Evolutionary conservation across 2,888 invertebrate species (phyloP).

Genomic region (Kryphioiulus occultus): DNA sequence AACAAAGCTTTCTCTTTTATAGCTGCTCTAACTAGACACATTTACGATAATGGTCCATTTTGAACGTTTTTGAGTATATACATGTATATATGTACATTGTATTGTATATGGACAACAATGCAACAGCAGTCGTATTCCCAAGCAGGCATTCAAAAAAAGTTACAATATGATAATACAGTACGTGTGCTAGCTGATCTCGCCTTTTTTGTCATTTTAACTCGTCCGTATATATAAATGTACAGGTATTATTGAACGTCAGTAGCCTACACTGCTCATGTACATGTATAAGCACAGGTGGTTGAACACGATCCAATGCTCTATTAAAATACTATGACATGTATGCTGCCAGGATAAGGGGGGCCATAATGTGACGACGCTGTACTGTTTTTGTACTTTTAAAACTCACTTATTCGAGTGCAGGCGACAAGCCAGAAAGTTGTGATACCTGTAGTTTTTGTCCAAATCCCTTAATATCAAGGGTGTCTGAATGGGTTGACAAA

Average conservation of each 20-base stretch:
- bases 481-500: constrained; percentile 16
- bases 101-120: not conserved
- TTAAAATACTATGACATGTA: not conserved
- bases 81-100: no score
- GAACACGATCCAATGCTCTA: not conserved
- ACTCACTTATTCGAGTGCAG: not conserved
- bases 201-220: no score
- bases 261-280: no score
- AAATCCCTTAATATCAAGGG: constrained; percentile 28
- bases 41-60: not conserved
- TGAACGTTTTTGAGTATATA: not conserved
- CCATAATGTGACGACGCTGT: not conserved
- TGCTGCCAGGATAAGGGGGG: not conserved
- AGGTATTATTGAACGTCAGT: no score
- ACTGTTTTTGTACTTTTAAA: not conserved
- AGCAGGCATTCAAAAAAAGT: not conserved
- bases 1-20: not conserved
- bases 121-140: not conserved
- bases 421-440: not conserved
- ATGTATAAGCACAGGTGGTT: not conserved
- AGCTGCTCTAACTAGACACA: not conserved
- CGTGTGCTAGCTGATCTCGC: no score
- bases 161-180: not conserved
- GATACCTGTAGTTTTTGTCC: not conserved
- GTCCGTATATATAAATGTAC: no score